Base-by-base conservation (phyloP, 2,113 vertebrate species). In the Oriolus oriolus region DNA sequence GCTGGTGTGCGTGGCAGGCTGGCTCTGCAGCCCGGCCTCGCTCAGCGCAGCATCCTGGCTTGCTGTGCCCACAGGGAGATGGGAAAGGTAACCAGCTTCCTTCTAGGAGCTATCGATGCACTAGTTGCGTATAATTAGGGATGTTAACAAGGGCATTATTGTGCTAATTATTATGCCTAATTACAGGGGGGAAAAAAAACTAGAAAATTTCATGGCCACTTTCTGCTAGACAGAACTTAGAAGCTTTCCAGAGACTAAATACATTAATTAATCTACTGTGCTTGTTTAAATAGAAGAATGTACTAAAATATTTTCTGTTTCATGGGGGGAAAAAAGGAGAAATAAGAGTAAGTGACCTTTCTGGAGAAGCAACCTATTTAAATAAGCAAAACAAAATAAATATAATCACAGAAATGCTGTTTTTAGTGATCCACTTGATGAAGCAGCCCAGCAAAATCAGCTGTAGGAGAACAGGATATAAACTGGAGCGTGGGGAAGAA, bases 101-200 rank as follows among this genome's bases (percentile, higher is more conserved):
- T 95, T 87, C 73, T 16, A 77, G 60, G 53, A 81, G 61, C 37
- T 75, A 16, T 9, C 71, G 69, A n/a, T 89, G 76, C 31, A 35
- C 86, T 84, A 61, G 69, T 75, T 93, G 83, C 83, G 75, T 90
- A 14, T 84, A 68, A 93, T 95, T 90, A 93, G 35, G 39, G n/a
- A 54, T 68, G 82, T 47, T 96, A 96, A 96, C 75, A 84, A 83
- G 96, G 85, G 74, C 85, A 90, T 94, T 93, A 94, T 87, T 94
- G 54, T 87, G 87, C 56, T 94, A 84, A 95, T 97, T 95, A 92
- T 96, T 94, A 82, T 79, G 61, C 74, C 69, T 93, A 76, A 94
- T 95, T 94, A 95, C 73, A 79, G 33, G 42, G 71, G 12, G 8
- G 1, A 20, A 39, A 52, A 91, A 94, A 81, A 20, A 2, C 13